A percentile compares a stretch with the other conserved stretches of the same genome.
Evolutionary conservation across 2,888 invertebrate species (phyloP).

Genomic region (Beris chalybata): DNA sequence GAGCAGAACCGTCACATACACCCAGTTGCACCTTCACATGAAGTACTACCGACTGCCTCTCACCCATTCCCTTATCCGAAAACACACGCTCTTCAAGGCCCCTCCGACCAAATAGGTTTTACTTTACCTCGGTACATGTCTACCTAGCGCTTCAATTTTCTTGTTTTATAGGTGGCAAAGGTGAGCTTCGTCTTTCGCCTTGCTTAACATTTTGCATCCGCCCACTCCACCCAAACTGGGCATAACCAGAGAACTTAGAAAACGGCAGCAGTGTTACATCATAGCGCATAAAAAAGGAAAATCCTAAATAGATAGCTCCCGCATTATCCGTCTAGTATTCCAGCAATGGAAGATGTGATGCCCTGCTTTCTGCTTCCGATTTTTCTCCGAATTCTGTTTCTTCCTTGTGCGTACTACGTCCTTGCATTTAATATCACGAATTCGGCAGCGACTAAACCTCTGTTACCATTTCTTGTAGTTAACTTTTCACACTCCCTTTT

Average conservation of each 20-base stretch:
- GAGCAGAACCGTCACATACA: slow-evolving; percentile 8
- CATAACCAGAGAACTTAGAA: too few relatives aligned
- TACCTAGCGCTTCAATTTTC: slow-evolving; percentile 26
- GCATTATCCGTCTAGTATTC: too few relatives aligned
- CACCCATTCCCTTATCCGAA: not conserved
- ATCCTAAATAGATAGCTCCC: too few relatives aligned
- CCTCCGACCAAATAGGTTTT: slow-evolving; percentile 18
- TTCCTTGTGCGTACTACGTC: too few relatives aligned
- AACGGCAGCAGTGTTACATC: too few relatives aligned
- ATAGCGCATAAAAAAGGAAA: too few relatives aligned
- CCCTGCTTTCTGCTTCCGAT: too few relatives aligned
- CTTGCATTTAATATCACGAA: too few relatives aligned
- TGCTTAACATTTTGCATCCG: slow-evolving; percentile 5
- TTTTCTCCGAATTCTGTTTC: too few relatives aligned
- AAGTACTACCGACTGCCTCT: slow-evolving; percentile 7
- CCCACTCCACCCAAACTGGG: not conserved
- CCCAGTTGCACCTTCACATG: slow-evolving; percentile 25
- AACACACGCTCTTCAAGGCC: slow-evolving; percentile 10
- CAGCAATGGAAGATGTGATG: too few relatives aligned
- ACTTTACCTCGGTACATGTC: not conserved
- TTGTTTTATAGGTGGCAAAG: slow-evolving; percentile 24
- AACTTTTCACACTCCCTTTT: not conserved
- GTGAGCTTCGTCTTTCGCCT: not conserved
- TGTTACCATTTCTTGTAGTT: not conserved
- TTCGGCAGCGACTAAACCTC: not conserved